Conservation (phyloP, 1,140 invertebrate genomes). For the Nephila pilipes region DNA sequence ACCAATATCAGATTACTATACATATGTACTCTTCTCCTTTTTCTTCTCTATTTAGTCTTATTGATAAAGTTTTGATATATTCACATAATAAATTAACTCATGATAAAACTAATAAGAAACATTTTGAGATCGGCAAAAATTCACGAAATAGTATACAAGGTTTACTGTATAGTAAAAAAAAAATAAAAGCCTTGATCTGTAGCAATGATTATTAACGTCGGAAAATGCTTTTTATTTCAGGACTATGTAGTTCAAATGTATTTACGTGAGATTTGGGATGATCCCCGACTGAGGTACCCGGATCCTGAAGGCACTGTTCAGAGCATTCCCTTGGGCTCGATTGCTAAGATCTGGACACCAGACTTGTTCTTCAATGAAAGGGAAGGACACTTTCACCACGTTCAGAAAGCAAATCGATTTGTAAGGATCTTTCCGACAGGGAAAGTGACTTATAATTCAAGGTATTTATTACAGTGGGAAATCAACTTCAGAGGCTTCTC, state of each 20-base stretch:
- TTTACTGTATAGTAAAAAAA: no score
- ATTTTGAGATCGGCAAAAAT: no score
- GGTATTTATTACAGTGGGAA: neutral
- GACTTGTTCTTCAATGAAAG: slow-evolving; percentile 75
- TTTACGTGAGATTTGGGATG: slow-evolving; percentile 65
- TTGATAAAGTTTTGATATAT: no score
- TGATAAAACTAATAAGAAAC: no score
- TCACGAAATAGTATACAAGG: no score
- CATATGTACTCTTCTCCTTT: no score
- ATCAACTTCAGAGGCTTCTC: no score
- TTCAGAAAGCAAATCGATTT: slow-evolving; percentile 64
- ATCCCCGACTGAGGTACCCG: slow-evolving; percentile 68
- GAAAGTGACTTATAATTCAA: slow-evolving; percentile 59
- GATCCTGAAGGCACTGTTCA: slow-evolving; percentile 71
- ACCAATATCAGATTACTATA: no score
- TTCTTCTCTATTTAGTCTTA: no score
- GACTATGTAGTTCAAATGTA: slow-evolving; percentile 69
- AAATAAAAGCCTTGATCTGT: no score
- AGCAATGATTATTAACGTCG: no score
- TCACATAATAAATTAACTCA: no score
- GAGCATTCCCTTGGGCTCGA: slow-evolving; percentile 53
- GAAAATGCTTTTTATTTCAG: slow-evolving; percentile 30
- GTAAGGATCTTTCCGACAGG: slow-evolving; percentile 51
- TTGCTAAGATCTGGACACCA: slow-evolving; percentile 64
- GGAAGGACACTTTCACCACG: slow-evolving; percentile 68